Percentiles rank a stretch among this genome's conserved stretches.
Evolutionary conservation across 2,797 vertebrate species (phyloP).

Genomic region (Schizopygopsis pylzovi): DNA sequence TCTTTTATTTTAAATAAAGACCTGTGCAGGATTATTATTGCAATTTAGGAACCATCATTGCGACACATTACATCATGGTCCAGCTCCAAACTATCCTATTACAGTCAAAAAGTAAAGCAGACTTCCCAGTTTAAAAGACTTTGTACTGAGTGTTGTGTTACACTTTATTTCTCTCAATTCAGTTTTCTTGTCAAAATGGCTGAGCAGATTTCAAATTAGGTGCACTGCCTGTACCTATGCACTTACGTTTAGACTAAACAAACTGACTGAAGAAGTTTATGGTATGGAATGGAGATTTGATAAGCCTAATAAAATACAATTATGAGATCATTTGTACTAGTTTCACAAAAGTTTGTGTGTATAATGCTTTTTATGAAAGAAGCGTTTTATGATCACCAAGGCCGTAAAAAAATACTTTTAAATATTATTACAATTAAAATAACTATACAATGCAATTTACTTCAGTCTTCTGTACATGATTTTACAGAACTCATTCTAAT

Average conservation of each 20-base stretch:
- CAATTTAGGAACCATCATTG: conserved; percentile 8
- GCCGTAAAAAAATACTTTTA: background rate
- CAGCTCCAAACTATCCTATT: conserved; percentile 4
- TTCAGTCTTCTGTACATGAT: background rate
- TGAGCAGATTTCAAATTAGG: background rate
- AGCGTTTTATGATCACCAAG: background rate
- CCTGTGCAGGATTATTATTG: conserved; percentile 45
- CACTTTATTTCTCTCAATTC: background rate
- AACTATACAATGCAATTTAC: background rate
- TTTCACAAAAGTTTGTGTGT: background rate
- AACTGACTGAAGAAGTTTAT: background rate
- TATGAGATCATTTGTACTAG: background rate
- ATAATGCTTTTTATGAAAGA: background rate
- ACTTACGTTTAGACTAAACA: background rate
- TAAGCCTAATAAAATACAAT: background rate
- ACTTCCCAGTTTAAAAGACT: background rate
- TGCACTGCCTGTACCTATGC: background rate
- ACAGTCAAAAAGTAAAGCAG: conserved; percentile 13
- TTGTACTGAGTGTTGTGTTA: background rate
- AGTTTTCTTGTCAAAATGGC: background rate
- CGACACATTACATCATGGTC: conserved; percentile 44
- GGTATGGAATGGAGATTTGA: background rate
- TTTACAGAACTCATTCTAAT: background rate
- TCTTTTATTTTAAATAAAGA: conserved; percentile 19
- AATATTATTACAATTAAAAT: background rate